Evolutionary conservation across 2,113 vertebrate species (phyloP).

Genomic region (Centropristis striata): DNA sequence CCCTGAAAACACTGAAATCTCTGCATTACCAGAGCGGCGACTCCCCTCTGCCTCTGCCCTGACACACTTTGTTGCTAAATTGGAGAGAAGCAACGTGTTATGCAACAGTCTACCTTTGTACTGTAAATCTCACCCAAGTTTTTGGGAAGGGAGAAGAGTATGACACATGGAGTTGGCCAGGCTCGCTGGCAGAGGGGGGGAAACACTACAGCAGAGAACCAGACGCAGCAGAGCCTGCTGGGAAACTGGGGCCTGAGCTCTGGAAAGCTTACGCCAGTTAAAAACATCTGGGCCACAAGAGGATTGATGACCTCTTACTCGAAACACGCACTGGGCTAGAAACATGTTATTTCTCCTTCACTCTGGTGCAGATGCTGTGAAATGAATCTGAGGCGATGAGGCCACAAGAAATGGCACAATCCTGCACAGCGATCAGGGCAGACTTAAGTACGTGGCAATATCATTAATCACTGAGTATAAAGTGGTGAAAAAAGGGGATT

Average conservation of each 20-base stretch:
- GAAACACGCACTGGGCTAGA: conserved; percentile 65
- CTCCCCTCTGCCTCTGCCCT: conserved; percentile 40
- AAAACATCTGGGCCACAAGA: conserved; percentile 78
- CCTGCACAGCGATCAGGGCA: conserved; percentile 8
- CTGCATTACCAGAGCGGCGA: conserved; percentile 14
- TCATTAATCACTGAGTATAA: conserved; percentile 48
- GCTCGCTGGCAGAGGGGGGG: conserved; percentile 42
- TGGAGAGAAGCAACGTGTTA: conserved; percentile 52
- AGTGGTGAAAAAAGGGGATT: not conserved
- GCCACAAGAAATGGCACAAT: conserved; percentile 8
- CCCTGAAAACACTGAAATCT: conserved; percentile 25
- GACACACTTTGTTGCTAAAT: conserved; percentile 50
- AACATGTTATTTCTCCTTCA: conserved; percentile 67
- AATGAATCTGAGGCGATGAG: conserved; percentile 42
- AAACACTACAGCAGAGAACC: conserved; percentile 58
- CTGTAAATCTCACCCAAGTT: conserved; percentile 74
- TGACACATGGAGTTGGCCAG: conserved; percentile 70
- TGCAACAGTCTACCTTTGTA: conserved; percentile 68
- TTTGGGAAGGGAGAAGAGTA: conserved; percentile 43
- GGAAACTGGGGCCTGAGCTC: conserved; percentile 62
- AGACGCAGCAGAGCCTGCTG: conserved; percentile 64
- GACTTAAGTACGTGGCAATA: conserved; percentile 18
- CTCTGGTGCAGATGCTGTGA: conserved; percentile 39
- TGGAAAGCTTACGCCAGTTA: conserved; percentile 63
- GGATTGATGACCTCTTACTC: conserved; percentile 69